Percentiles rank a stretch among this genome's conserved stretches.
phyloP scores from a whole-genome alignment of 2,888 invertebrate species.

The Rhagonycha fulva region DNA sequence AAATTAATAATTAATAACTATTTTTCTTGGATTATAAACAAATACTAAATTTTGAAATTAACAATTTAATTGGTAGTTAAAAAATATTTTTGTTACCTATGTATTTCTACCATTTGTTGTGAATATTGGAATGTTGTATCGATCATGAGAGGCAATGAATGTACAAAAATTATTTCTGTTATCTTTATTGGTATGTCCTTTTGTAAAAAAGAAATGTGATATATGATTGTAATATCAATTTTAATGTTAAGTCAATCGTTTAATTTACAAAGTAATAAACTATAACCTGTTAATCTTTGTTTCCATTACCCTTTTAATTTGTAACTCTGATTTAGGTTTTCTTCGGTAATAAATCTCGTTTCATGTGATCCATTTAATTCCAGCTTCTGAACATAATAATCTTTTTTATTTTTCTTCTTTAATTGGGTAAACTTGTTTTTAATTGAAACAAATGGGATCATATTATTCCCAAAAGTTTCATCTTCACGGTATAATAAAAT shows the following conservation, averaged over 20 bases:
- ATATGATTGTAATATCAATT: conserved; percentile 23
- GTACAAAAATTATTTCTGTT: background rate
- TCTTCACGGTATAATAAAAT: no score
- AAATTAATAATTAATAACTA: background rate
- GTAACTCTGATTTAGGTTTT: background rate
- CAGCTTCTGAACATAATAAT: no score
- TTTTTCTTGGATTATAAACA: background rate
- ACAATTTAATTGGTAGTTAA: conserved; percentile 1
- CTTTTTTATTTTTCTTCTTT: no score
- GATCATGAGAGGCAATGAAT: background rate
- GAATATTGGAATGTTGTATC: background rate
- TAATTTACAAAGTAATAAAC: conserved; percentile 21
- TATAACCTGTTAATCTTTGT: conserved; percentile 6
- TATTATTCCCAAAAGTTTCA: no score
- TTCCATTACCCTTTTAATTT: background rate
- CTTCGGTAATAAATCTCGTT: background rate
- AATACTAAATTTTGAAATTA: background rate
- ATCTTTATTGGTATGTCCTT: background rate
- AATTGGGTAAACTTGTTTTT: no score
- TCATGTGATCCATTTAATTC: no score
- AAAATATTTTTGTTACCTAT: background rate
- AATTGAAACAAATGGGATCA: no score
- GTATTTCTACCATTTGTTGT: background rate
- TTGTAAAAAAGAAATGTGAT: conserved; percentile 11
- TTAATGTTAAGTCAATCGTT: conserved; percentile 26